Conservation (phyloP, 1,140 invertebrate genomes). For the Drosophila elegans region DNA sequence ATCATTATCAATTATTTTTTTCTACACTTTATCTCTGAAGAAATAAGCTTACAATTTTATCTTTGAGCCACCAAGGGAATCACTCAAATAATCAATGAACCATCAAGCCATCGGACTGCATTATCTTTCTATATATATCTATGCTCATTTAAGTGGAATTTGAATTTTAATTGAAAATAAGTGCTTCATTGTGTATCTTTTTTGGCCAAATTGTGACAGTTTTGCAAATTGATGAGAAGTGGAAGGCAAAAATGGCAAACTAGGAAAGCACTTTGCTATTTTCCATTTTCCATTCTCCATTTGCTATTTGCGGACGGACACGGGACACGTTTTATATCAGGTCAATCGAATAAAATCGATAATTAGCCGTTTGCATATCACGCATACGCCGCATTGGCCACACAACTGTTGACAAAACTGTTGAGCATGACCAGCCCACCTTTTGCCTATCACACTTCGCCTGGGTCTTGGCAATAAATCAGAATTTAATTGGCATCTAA, state of each 20-base stretch:
- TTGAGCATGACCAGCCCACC: not conserved
- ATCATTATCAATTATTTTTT: no score
- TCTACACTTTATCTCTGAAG: no score
- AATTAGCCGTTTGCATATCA: slow-evolving; percentile 56
- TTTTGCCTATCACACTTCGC: not conserved
- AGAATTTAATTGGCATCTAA: slow-evolving; percentile 57
- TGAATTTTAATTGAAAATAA: not conserved
- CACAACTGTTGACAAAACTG: slow-evolving; percentile 29
- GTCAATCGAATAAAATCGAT: slow-evolving; percentile 61
- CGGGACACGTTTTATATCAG: slow-evolving; percentile 8
- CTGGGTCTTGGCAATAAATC: slow-evolving; percentile 40
- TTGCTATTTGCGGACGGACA: slow-evolving; percentile 19
- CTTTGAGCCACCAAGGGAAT: not conserved
- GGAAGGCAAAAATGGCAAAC: not conserved
- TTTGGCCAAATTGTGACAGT: not conserved
- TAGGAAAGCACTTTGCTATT: slow-evolving; percentile 13
- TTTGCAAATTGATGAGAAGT: not conserved
- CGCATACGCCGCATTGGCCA: slow-evolving; percentile 57
- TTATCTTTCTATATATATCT: not conserved
- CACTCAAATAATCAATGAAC: not conserved
- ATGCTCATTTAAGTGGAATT: not conserved
- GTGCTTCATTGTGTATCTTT: not conserved
- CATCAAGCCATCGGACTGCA: not conserved
- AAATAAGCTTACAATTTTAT: no score
- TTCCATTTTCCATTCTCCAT: slow-evolving; percentile 12